phyloP scores from a whole-genome alignment of 2,797 vertebrate genomes.

The Siniperca undulata region DNA sequence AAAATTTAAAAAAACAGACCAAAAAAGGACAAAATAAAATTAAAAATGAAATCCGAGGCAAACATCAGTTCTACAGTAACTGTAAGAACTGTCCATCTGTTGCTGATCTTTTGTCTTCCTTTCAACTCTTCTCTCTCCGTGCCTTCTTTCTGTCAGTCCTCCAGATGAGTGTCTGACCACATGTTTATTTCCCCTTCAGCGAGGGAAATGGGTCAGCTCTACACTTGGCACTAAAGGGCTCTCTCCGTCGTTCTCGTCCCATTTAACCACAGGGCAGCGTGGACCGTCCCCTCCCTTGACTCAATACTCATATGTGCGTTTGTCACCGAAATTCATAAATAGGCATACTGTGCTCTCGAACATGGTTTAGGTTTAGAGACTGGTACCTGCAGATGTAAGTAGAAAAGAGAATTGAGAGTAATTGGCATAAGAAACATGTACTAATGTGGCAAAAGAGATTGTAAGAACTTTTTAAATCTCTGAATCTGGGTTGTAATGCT shows the following conservation, averaged over 20 bases:
- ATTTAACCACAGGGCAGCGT: constrained; percentile 44
- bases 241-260: constrained; percentile 32
- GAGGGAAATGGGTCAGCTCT: constrained; percentile 50
- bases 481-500: background rate
- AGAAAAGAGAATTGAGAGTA: background rate
- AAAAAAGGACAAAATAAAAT: constrained; percentile 44
- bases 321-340: constrained; percentile 99
- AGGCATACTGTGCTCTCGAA: constrained; percentile 93
- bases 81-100: constrained; percentile 33
- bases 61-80: constrained; percentile 30
- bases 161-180: constrained; percentile 41
- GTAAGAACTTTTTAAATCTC: background rate
- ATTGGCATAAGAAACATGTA: background rate
- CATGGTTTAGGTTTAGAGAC: constrained; percentile 95
- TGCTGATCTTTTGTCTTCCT: constrained; percentile 21
- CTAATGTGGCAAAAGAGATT: background rate
- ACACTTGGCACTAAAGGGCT: constrained; percentile 52
- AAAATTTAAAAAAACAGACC: background rate
- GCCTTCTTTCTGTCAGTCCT: constrained; percentile 37
- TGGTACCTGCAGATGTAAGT: constrained; percentile 90
- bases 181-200: constrained; percentile 24
- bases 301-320: constrained; percentile 43
- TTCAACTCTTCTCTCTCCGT: constrained; percentile 22
- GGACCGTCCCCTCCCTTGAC: constrained; percentile 53
- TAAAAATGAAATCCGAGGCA: constrained; percentile 50